A percentile compares a stretch with the other conserved stretches of the same genome.
These are phyloP conservation scores for Apis dorsata DNA, from an alignment of 1,140 invertebrate genomes.

Conservation along the genomic window DNA sequence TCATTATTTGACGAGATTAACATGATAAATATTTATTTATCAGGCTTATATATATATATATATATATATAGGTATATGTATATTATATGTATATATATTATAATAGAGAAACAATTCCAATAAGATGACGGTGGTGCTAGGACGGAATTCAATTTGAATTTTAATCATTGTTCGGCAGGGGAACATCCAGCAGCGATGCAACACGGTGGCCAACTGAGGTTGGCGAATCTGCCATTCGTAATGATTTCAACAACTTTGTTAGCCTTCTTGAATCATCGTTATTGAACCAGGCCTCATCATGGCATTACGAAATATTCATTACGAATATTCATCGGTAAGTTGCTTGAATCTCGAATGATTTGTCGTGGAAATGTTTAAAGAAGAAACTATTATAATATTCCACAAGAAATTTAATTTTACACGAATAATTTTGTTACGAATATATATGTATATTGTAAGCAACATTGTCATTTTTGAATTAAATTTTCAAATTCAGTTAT, in stretches of 20 bases:
- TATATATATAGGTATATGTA: background rate
- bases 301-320: constrained; percentile 19
- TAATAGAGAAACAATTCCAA: constrained; percentile 39
- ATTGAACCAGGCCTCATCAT: constrained; percentile 60
- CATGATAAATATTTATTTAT: constrained; percentile 2
- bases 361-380: background rate
- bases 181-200: constrained; percentile 92
- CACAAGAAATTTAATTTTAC: constrained; percentile 16
- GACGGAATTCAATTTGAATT: constrained; percentile 47
- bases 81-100: background rate
- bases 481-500: background rate
- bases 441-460: background rate
- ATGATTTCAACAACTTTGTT: constrained; percentile 77
- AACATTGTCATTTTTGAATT: background rate
- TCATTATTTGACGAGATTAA: background rate
- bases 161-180: constrained; percentile 78
- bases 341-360: background rate
- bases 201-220: constrained; percentile 83
- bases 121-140: constrained; percentile 26
- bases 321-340: constrained; percentile 25
- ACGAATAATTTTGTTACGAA: constrained; percentile 2
- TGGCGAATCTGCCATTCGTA: constrained; percentile 79
- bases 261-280: constrained; percentile 76
- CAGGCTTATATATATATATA: background rate
- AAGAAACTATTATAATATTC: background rate